A percentile compares a stretch with the other conserved stretches of the same genome.
Evolutionary conservation across 2,797 vertebrate species (phyloP).

Genomic region (Molossus alvarezi): DNA sequence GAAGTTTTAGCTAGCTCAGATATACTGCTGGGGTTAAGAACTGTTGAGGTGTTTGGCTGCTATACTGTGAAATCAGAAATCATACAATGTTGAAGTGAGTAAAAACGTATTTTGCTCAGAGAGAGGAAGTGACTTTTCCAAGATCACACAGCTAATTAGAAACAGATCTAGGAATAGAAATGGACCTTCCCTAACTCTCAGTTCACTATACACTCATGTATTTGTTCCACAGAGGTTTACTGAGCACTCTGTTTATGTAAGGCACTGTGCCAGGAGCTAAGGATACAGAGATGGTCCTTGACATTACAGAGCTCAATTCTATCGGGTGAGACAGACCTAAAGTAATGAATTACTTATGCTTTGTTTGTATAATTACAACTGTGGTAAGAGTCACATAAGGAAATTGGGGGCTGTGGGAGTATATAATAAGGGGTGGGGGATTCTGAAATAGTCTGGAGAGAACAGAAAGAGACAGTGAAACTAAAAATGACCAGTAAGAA

Average conservation of each 20-base stretch:
- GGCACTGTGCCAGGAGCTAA: background rate
- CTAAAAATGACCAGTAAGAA: background rate
- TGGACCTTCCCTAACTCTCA: background rate
- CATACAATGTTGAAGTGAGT: background rate
- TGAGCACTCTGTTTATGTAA: constrained; percentile 41
- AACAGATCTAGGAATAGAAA: background rate
- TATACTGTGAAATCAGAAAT: constrained; percentile 2
- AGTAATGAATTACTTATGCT: background rate
- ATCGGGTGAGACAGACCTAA: background rate
- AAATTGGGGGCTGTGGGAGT: background rate
- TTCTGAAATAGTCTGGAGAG: background rate
- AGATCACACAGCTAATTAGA: background rate
- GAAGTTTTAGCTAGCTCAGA: background rate
- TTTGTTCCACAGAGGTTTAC: constrained; percentile 50
- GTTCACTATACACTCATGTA: background rate
- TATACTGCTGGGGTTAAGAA: background rate
- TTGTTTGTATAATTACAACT: constrained; percentile 46
- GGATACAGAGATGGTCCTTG: background rate
- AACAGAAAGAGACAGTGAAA: constrained; percentile 10
- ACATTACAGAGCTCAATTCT: constrained; percentile 21
- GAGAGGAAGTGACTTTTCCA: constrained; percentile 2
- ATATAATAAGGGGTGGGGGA: accelerated
- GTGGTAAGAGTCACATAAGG: background rate
- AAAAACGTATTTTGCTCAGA: background rate
- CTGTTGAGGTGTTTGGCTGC: background rate